phyloP scores from a whole-genome alignment of 2,888 invertebrate species.

The Nymphalis urticae region DNA sequence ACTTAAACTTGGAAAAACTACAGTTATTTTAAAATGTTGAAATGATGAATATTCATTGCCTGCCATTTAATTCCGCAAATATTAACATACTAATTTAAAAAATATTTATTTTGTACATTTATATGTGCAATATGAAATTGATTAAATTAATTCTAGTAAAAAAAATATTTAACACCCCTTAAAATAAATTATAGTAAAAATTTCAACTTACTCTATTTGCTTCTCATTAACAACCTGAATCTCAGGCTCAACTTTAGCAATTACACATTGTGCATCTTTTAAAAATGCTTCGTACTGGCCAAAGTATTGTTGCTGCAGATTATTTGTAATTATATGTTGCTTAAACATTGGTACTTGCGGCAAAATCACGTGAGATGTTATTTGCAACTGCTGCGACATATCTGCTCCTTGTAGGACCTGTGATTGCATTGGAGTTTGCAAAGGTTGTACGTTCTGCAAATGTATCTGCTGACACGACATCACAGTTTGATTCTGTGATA shows the following conservation, averaged over 20 bases:
- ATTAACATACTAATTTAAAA: no score
- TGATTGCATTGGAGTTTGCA: conserved; percentile 42
- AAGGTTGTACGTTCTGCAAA: conserved; percentile 53
- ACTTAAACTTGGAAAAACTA: not conserved
- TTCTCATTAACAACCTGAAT: conserved; percentile 48
- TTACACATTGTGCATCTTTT: conserved; percentile 56
- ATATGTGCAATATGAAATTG: no score
- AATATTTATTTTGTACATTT: no score
- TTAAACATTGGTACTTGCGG: conserved; percentile 61
- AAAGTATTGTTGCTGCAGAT: conserved; percentile 59
- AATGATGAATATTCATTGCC: no score
- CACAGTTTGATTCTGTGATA: conserved; percentile 64
- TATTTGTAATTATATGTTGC: conserved; percentile 64
- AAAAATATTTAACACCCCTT: no score
- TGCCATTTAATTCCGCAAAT: no score
- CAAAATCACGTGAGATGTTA: conserved; percentile 65
- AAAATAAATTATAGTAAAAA: not conserved
- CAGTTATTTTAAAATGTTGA: no score
- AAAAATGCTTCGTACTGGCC: conserved; percentile 60
- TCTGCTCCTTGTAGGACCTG: conserved; percentile 54
- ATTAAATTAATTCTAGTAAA: no score
- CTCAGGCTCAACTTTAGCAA: conserved; percentile 59
- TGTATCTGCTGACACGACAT: conserved; percentile 69
- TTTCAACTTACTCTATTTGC: conserved; percentile 55
- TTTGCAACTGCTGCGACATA: conserved; percentile 60